Base-by-base conservation (phyloP, 1,140 invertebrate species). In the Meteorus sp. region DNA sequence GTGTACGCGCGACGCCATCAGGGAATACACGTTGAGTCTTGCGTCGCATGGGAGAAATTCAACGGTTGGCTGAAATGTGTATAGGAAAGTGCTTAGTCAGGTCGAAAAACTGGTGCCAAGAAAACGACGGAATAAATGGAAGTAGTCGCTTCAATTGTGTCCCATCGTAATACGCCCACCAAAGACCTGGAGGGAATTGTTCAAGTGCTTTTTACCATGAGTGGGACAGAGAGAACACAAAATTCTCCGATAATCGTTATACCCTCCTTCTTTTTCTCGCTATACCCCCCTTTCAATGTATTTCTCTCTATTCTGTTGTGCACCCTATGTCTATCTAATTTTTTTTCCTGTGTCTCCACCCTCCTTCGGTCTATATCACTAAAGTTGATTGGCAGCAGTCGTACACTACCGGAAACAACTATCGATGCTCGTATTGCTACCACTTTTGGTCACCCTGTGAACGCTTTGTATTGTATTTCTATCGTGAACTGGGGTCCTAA, bases 1-100 rank as follows among this genome's bases (percentile, higher is more conserved):
- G n/a, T n/a, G n/a, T n/a, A n/a, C n/a, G n/a, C n/a, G n/a, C n/a
- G n/a, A n/a, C n/a, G n/a, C n/a, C n/a, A n/a, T n/a, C n/a, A n/a
- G n/a, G n/a, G n/a, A n/a, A n/a, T n/a, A n/a, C 15, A n/a, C 35
- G 13, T 39, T 3, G 13, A 39, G 35, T 31, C 17, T 33, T n/a
- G n/a, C n/a, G 27, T 37, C 29, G 22, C 50, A 52, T 19, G 29
- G 19, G 50, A 35, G 27, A 52, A 7, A 29, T 45, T 27, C n/a
- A 43, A n/a, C 15, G 9, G 51, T 23, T 39, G 35, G 51, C 19
- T 54, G 22, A 29, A 22, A 44, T 17, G 22, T 19, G 27, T 7
- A 53, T 53, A 19, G 33, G 11, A 25, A 56, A 27, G 53, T 56
- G 53, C 53, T 56, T 56, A 56, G 25, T 56, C 53, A 56, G 41